Evolutionary conservation across 1,140 invertebrate species (phyloP), one percentile per base, ranked within the genome.

Genomic region (Chrysomallon squamiferum): DNA sequence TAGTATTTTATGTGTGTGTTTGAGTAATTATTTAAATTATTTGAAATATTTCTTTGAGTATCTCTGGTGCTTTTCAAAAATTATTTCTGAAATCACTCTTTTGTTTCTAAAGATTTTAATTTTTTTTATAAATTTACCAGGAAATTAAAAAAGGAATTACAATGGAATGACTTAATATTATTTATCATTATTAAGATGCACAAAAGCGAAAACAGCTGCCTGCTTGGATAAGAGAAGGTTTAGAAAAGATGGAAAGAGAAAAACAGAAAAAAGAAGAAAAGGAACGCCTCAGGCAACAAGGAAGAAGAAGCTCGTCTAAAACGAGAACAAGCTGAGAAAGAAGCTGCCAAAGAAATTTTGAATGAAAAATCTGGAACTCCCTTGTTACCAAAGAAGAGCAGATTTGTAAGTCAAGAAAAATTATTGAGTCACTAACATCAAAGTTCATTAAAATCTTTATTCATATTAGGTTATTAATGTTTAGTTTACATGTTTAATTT

Each of bases 211-310:
- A 95, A 80, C 91, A 93, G 77, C 88, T 99, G 29, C 96, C 96
- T 50, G 93, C 93, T 5, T 99, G 96, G 96, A 97, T 98, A 66
- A 87, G 95, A 76, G 94, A 97, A 88, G 95, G 96, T 38, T 86
- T 98, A 64, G 96, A 98, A 83, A 98, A 98, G 88, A 97, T 98
- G 94, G 96, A 98, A 86, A 88, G 92, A 56, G 95, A 98, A 73
- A 98, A 98, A 84, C 91, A 92, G 76, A 94, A 92, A 76, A 93
- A 94, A 73, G 86, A 94, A 68, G 93, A 97, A 82, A 90, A 81
- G 59, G 85, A 86, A 38, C 41, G 70, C 49, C 27, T 59, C 47
- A 68, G 77, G 59, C 72, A 78, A 62, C 74, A n/a, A 80, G 52
- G 62, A 62, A 56, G 68, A 72, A 45, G 74, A 78, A 33, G 66